Conservation (phyloP, 2,797 vertebrate species). For the Ptychadena robeensis region DNA sequence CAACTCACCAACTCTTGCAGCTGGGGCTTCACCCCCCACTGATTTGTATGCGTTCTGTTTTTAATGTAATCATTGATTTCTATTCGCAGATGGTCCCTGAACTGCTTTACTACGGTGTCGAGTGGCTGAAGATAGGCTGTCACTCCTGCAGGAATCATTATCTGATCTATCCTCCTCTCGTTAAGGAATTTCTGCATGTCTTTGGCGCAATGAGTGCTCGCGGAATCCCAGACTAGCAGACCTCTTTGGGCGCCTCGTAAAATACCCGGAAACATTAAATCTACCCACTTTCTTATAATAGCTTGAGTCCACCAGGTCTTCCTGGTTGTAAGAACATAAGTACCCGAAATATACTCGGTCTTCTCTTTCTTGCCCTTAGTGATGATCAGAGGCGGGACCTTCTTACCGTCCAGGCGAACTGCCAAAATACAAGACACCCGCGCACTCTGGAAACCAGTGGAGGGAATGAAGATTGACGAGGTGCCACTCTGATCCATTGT, state of each 20-base stretch:
- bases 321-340: not conserved
- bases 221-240: too few relatives aligned
- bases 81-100: conserved; percentile 35
- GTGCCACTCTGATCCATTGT: conserved; percentile 3
- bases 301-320: not conserved
- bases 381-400: too few relatives aligned
- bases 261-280: too few relatives aligned
- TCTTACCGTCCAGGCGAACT: too few relatives aligned
- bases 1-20: conserved; percentile 21
- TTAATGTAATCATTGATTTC: conserved; percentile 14
- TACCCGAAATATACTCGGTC: too few relatives aligned
- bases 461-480: conserved; percentile 5
- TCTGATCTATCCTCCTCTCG: conserved; percentile 37
- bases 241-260: too few relatives aligned
- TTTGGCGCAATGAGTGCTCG: too few relatives aligned
- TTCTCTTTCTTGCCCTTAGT: too few relatives aligned
- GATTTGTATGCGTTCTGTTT: not conserved
- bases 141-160: conserved; percentile 47
- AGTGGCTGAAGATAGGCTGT: conserved; percentile 47
- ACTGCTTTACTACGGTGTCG: conserved; percentile 43
- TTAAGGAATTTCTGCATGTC: too few relatives aligned
- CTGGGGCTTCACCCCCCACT: conserved; percentile 2
- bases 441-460: too few relatives aligned
- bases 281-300: not conserved
- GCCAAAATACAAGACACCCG: too few relatives aligned